Conservation (phyloP, 2,113 vertebrate species). For the Amphiprion ocellaris region DNA sequence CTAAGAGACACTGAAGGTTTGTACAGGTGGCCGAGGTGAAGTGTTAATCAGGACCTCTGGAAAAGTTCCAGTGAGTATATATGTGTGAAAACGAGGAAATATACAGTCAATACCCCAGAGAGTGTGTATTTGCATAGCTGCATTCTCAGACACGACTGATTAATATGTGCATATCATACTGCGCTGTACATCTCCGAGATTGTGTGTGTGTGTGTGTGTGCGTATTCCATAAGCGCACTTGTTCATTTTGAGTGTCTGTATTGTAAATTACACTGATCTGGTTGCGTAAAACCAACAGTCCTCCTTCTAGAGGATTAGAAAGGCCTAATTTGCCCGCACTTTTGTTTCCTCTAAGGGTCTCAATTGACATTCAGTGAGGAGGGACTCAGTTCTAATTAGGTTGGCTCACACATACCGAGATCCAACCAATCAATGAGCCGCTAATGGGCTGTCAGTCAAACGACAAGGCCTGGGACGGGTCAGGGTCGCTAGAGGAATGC, state of each 20-base stretch:
- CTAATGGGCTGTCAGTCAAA: constrained; percentile 82
- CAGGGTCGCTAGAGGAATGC: constrained; percentile 76
- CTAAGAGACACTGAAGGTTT: constrained; percentile 41
- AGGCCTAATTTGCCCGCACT: constrained; percentile 54
- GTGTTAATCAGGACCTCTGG: constrained; percentile 68
- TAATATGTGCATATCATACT: constrained; percentile 47
- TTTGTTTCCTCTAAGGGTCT: constrained; percentile 55
- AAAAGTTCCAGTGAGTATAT: constrained; percentile 26
- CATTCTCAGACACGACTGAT: constrained; percentile 26
- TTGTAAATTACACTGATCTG: constrained; percentile 40
- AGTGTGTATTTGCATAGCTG: constrained; percentile 3
- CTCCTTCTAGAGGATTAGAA: constrained; percentile 40
- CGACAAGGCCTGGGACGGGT: constrained; percentile 69
- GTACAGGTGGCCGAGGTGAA: constrained; percentile 52
- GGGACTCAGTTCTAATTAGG: constrained; percentile 73
- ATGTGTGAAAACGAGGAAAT: constrained; percentile 5
- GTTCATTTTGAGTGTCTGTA: background rate
- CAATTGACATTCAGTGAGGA: constrained; percentile 73
- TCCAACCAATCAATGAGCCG: constrained; percentile 76
- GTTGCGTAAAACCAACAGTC: constrained; percentile 23
- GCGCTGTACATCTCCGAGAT: background rate
- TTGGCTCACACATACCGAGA: constrained; percentile 67
- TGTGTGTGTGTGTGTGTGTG: background rate
- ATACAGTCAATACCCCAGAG: constrained; percentile 25
- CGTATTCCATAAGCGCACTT: background rate